Evolutionary conservation across 1,140 invertebrate species (phyloP), one percentile per base, ranked within the genome.

Genomic region (Drosophila ironensis): DNA sequence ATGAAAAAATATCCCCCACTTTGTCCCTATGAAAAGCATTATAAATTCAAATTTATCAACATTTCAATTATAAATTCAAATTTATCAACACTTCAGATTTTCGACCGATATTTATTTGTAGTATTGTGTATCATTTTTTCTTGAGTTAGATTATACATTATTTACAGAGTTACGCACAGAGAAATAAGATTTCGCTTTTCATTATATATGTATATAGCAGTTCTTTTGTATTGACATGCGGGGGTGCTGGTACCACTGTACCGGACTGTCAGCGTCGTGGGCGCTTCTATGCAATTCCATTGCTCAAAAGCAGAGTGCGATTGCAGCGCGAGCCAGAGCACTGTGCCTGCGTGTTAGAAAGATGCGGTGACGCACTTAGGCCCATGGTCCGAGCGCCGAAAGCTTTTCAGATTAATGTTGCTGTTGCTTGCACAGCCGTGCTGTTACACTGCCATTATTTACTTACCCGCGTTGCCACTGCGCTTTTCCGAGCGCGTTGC

Each of bases 381-480:
- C 60, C 52, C 50, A 50, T 54, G 70, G 54, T 60, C 42, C 54
- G 54, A 22, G 50, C 61, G 42, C 56, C 61, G 37, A 80, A 59
- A 82, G 72, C 77, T 84, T 73, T 67, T 40, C 45, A 63, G 28
- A 71, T 72, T 72, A 63, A 52, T 69, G 37, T 47, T 72, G 63
- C 41, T 69, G 37, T 47, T 72, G 63, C 41, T 67, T 46, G 42
- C 41, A 61, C 44, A n/a, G 42, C 38, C 4, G 51, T 33, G 48
- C 52, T 64, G 63, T 61, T 70, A n/a, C n/a, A n/a, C n/a, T n/a
- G n/a, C n/a, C n/a, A 38, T 41, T 84, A 64, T 73, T 84, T 72
- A 60, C 60, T 60, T 38, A 60, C 72, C 64, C 42, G 30, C 56
- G 52, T 63, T 64, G 54, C 50, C 46, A 60, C 30, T 72, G 53